These are phyloP conservation scores for Mesoligia furuncula DNA, from an alignment of 2,888 invertebrate genomes.

Conservation along the genomic window DNA sequence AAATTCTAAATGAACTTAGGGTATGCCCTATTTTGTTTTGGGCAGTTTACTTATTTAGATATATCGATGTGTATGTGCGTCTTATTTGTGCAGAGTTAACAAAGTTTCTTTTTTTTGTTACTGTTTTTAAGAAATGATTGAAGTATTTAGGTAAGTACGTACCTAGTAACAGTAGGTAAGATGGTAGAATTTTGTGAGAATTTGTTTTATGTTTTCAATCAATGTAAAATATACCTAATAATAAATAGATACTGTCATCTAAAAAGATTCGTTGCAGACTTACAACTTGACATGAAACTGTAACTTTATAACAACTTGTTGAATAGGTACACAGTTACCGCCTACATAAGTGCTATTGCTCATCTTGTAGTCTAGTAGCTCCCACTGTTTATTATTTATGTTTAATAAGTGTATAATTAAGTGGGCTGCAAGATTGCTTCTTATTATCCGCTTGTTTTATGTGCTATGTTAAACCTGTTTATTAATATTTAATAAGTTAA, in stretches of 20 bases:
- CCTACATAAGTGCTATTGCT: not conserved
- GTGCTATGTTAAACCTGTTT: not conserved
- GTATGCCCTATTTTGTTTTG: not conserved
- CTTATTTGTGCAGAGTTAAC: not conserved
- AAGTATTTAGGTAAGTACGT: not conserved
- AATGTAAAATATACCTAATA: not conserved
- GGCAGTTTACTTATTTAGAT: not conserved
- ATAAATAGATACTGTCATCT: not conserved
- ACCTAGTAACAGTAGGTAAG: no score
- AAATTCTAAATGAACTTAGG: not conserved
- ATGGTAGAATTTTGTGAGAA: not conserved
- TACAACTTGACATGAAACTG: not conserved
- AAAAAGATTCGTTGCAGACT: not conserved
- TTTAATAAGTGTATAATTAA: not conserved
- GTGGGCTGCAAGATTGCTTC: no score
- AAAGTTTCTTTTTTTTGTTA: not conserved
- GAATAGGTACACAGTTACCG: not conserved
- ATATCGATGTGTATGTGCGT: not conserved
- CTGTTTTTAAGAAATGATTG: not conserved
- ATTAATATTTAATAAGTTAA: not conserved
- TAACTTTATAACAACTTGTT: not conserved
- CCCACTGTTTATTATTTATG: not conserved
- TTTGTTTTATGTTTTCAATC: not conserved
- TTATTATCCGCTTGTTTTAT: not conserved
- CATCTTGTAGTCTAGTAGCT: not conserved